Conservation (phyloP, 2,888 invertebrate genomes). For the Callinectes sapidus region DNA sequence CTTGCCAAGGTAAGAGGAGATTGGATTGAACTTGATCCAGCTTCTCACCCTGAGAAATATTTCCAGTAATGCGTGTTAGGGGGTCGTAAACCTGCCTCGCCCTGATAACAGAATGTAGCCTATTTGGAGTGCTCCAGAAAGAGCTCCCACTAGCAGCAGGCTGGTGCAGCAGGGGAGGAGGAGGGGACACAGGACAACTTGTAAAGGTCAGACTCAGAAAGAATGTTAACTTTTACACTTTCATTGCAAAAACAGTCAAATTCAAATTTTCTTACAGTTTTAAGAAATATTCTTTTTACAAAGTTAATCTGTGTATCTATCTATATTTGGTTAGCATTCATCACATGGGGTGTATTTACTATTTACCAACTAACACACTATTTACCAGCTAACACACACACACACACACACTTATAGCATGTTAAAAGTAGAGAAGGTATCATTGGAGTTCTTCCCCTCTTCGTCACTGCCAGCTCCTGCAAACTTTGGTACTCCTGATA, state of each 20-base stretch:
- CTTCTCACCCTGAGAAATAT: too few species aligned
- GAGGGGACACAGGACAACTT: background rate
- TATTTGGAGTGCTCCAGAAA: background rate
- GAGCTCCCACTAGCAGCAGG: background rate
- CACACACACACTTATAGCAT: too few species aligned
- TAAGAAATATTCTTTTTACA: too few species aligned
- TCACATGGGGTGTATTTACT: too few species aligned
- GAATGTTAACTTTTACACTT: background rate
- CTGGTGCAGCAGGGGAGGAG: background rate
- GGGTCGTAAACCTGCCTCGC: background rate
- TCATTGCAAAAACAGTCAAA: background rate
- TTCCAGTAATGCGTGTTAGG: background rate
- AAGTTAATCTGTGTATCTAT: too few species aligned
- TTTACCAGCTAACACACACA: too few species aligned
- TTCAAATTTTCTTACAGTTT: too few species aligned
- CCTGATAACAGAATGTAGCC: slow-evolving; percentile 6
- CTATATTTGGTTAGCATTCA: too few species aligned
- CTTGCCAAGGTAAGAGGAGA: background rate
- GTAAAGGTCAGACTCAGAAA: background rate
- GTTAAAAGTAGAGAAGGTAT: background rate
- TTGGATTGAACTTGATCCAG: background rate
- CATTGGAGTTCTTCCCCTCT: background rate
- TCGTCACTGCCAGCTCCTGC: background rate
- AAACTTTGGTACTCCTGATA: background rate
- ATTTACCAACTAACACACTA: too few species aligned